Conservation (phyloP, 2,888 invertebrate genomes). For the Nomada flava region DNA sequence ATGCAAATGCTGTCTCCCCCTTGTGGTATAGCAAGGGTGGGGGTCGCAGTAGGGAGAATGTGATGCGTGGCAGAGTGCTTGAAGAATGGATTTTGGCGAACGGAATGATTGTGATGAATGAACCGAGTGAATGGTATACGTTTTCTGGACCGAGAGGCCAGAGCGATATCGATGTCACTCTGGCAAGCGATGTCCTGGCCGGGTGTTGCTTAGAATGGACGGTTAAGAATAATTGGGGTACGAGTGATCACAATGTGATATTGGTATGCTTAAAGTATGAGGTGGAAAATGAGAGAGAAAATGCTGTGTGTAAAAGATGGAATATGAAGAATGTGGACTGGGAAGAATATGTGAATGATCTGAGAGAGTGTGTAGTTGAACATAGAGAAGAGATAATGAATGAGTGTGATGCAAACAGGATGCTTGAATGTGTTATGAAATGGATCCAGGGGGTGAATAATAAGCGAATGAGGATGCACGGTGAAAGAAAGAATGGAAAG, state of each 20-base stretch:
- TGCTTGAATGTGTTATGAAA: neutral
- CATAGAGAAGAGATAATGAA: neutral
- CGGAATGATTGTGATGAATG: constrained; percentile 23
- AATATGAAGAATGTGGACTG: neutral
- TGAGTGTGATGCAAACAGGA: neutral
- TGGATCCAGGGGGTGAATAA: neutral
- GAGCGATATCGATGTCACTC: constrained; percentile 33
- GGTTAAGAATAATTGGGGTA: constrained; percentile 9
- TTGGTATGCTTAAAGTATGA: too few species aligned
- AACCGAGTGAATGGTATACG: constrained; percentile 8
- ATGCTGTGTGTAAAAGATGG: neutral
- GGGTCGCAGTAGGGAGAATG: neutral
- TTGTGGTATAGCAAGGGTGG: neutral
- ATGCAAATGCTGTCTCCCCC: neutral
- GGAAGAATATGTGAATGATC: constrained; percentile 6
- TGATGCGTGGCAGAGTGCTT: neutral
- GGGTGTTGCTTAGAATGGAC: constrained; percentile 6
- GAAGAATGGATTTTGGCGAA: neutral
- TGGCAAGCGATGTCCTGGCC: neutral
- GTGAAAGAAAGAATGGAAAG: neutral
- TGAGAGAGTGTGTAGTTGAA: neutral
- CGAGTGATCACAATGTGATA: constrained; percentile 32
- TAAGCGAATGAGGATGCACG: neutral
- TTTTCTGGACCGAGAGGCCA: constrained; percentile 5
- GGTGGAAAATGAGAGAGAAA: neutral